phyloP scores from a whole-genome alignment of 2,797 vertebrate species.

The Pangasius larnaudii region DNA sequence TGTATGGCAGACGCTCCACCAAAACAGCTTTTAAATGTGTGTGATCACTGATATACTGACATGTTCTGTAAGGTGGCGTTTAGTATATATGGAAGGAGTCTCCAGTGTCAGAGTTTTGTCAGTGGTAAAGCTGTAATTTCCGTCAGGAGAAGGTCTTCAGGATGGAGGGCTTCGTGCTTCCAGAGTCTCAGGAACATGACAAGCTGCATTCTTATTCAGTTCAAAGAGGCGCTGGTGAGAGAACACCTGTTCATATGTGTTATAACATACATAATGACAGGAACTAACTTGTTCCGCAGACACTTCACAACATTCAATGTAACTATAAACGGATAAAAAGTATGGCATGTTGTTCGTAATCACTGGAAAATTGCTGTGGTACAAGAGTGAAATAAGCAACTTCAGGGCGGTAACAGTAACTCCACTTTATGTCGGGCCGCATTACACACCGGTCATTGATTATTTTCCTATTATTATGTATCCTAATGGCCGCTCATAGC shows the following conservation, averaged over 20 bases:
- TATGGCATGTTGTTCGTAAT: background rate
- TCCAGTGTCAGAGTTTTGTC: background rate
- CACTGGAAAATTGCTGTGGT: too few relatives aligned
- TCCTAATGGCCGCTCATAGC: background rate
- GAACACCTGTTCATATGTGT: background rate
- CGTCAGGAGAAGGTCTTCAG: background rate
- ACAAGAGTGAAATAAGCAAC: too few relatives aligned
- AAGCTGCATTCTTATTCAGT: background rate
- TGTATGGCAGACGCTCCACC: background rate
- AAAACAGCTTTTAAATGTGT: background rate
- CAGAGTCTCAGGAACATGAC: background rate
- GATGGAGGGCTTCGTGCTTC: background rate
- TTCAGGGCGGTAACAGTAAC: background rate
- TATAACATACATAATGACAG: background rate
- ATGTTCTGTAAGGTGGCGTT: background rate
- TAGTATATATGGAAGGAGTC: background rate
- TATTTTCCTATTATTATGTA: background rate
- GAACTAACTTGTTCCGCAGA: background rate
- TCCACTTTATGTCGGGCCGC: background rate
- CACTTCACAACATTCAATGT: background rate
- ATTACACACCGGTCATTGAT: too few relatives aligned
- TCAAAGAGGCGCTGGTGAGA: background rate
- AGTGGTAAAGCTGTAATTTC: background rate
- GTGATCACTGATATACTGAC: background rate
- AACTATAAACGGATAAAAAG: background rate